Evolutionary conservation across 2,888 invertebrate species (phyloP), one percentile per base, ranked within the genome.

Genomic region (Leptogaster cylindrica): DNA sequence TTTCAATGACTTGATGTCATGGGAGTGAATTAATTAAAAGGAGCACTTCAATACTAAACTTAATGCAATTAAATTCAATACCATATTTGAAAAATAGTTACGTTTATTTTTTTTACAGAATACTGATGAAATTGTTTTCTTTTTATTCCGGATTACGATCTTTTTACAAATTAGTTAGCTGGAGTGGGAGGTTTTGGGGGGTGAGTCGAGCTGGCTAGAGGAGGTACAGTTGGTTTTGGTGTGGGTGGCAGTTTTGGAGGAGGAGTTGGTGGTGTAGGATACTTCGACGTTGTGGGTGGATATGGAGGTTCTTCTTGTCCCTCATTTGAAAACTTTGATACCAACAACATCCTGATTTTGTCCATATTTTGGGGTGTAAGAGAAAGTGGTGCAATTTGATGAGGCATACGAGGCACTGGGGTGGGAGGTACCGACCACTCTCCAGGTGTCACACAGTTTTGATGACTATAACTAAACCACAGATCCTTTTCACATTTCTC

Each of bases 381-480:
- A 16, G 51, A 18, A 39, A 20, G 25, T 1, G 65, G 23, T 2
- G 31, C 61, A 23, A 58, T 52, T 66, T 67, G 51, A 25, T 23
- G 20, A 10, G 70, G 65, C 25, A 68, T 68, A 10, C 18, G 55
- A 20, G 48, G 48, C 18, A 50, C 16, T 33, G 64, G 64, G 8
- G 36, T 23, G 23, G 64, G 39, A 8, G 55, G 55, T 14, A 23
- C 55, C 18, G 14, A 20, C 71, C 71, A 69, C 8, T 64, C 55
- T 33, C 33, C 52, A 5, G 67, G 66, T 12, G 31, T 48, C 3
- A 68, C 70, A 68, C 80, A 80, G 28, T 73, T 68, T 71, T 80
- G 80, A 64, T 78, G 74, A 16, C 76, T 76, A 61, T 76, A 81
- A 39, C 76, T 74, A 71, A 80, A 80, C 2, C 76, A 68, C 65